Conservation (phyloP, 2,888 invertebrate genomes). For the Cenopis cana region DNA sequence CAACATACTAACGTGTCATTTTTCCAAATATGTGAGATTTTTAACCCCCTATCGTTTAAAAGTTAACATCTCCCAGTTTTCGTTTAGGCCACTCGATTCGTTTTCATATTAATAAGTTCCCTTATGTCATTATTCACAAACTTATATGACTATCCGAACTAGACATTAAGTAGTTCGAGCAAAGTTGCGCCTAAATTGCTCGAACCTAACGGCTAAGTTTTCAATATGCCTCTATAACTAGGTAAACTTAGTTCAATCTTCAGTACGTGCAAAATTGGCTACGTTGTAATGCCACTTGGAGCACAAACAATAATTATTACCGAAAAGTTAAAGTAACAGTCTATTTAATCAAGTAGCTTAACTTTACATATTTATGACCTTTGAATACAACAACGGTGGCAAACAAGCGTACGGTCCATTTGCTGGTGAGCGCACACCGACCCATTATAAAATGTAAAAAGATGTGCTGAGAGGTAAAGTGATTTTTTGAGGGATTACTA, state of each 20-base stretch:
- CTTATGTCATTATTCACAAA: not conserved
- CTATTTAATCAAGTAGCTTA: not conserved
- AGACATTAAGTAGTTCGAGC: constrained; percentile 5
- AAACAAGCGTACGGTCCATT: no score
- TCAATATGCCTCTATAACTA: not conserved
- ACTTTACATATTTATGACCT: no score
- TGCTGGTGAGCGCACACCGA: no score
- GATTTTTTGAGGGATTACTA: no score
- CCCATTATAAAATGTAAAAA: no score
- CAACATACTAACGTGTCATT: no score
- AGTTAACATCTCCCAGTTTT: not conserved
- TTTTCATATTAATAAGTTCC: not conserved
- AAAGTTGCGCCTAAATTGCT: constrained; percentile 16
- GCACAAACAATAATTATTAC: constrained; percentile 20
- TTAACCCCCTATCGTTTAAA: no score
- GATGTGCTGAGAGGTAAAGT: no score
- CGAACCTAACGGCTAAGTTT: constrained; percentile 7
- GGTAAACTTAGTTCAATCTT: constrained; percentile 21
- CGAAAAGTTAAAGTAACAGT: not conserved
- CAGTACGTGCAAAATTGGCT: constrained; percentile 14
- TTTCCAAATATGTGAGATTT: no score
- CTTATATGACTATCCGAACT: not conserved
- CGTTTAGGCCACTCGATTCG: not conserved
- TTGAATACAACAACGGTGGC: no score
- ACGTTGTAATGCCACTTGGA: constrained; percentile 5